Evolutionary conservation across 35 echinoderm and acorn worm species (phyloP), one percentile per base, ranked within the genome.

Genomic region (Eucidaris tribuloides): DNA sequence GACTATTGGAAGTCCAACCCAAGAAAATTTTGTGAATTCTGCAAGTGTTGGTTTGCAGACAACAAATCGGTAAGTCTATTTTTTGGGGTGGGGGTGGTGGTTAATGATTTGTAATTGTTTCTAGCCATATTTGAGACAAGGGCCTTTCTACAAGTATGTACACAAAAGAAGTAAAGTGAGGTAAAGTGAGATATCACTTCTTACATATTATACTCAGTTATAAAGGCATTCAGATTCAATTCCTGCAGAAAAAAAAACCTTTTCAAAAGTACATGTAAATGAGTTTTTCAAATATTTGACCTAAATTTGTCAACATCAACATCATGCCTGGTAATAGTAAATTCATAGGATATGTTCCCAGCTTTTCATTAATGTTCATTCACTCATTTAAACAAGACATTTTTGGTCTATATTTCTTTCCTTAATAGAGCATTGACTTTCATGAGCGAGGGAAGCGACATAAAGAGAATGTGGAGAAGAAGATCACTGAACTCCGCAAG

Each of bases 391-490:
- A 34, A 5, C 32, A 43, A 30, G 42, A 80, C 19, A 52, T 5
- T n/a, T 28, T 62, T 37, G 30, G 6, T 52, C n/a, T 11, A 52
- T 52, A 42, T 50, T 34, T 58, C 25, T 81, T 5, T 56, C 72
- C 23, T 43, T 4, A 19, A 22, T 66, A 97, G 94, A 97, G 94
- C 70, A 92, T 93, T 27, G 94, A 97, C 34, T 92, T 97, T 60
- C 94, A 97, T 76, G 94, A 97, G 62, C 66, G 94, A 71, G 94
- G 94, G 19, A 92, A 93, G 48, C 70, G 76, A 71, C 94, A 97
- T 79, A 88, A 97, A 81, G 94, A 97, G 77, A 97, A 97, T 97
- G 94, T 97, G 35, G 83, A 92, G 42, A 89, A 81, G 49, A 91
- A 89, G 55, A 80, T 97, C 34, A 66, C 71, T 40, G 90, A 92